phyloP scores from a whole-genome alignment of 2,113 vertebrate genomes.

The Chloropsis hardwickii region DNA sequence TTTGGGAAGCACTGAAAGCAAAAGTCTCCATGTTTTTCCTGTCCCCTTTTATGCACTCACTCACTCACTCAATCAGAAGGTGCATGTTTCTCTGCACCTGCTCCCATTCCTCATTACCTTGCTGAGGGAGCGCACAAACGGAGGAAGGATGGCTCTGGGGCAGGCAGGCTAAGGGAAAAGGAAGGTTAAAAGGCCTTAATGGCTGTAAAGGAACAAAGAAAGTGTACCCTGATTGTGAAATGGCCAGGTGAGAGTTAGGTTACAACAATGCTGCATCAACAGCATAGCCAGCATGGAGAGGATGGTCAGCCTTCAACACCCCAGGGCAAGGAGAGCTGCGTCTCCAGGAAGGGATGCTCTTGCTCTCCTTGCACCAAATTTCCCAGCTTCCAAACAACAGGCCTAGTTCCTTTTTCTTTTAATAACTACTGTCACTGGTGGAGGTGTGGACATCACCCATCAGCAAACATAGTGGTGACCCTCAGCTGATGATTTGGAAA shows the following conservation, averaged over 20 bases:
- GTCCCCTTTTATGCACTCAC: not conserved
- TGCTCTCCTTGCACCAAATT: not conserved
- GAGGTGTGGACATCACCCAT: not conserved
- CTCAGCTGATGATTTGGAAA: not conserved
- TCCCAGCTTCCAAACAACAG: not conserved
- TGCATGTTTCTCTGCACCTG: not conserved
- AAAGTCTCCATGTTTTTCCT: not conserved
- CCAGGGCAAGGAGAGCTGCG: not conserved
- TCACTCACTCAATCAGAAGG: not conserved
- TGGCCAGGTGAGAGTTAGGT: not conserved
- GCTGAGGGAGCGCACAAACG: not conserved
- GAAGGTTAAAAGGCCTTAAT: not conserved
- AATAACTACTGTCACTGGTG: not conserved
- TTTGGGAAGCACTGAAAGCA: not conserved
- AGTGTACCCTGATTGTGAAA: not conserved
- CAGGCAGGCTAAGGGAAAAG: not conserved
- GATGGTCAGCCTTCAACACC: fast-evolving
- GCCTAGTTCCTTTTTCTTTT: not conserved
- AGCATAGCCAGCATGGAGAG: not conserved
- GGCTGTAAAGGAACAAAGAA: not conserved
- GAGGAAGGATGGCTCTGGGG: not conserved
- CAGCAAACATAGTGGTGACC: not conserved
- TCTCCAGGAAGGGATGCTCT: not conserved
- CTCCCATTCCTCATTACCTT: not conserved
- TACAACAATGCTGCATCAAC: not conserved